phyloP scores from a whole-genome alignment of 2,113 vertebrate species.

The Narcine bancroftii region DNA sequence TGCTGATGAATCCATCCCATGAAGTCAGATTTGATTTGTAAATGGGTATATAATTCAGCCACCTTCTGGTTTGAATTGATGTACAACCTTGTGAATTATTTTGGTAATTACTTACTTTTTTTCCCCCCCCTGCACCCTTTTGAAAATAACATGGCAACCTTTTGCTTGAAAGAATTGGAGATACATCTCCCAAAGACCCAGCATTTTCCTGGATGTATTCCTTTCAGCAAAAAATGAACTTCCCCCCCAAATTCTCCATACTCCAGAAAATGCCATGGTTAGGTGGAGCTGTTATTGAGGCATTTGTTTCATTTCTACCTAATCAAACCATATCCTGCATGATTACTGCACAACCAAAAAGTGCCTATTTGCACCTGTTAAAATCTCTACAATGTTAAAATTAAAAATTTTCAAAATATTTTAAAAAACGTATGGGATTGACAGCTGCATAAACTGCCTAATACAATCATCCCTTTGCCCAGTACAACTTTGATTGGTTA shows the following conservation, averaged over 20 bases:
- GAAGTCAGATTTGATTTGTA: background rate
- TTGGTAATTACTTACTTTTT: background rate
- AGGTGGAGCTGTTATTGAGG: background rate
- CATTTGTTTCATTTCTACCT: background rate
- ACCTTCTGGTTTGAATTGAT: background rate
- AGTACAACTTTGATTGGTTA: background rate
- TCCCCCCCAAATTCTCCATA: background rate
- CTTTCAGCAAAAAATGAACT: background rate
- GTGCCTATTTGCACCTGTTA: background rate
- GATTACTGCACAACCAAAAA: background rate
- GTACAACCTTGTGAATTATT: background rate
- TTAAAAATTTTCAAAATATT: background rate
- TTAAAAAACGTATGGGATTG: background rate
- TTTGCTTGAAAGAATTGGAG: too few relatives aligned
- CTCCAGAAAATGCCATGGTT: background rate
- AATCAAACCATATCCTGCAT: background rate
- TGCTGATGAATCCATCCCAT: background rate
- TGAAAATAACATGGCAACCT: background rate
- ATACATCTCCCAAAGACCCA: background rate
- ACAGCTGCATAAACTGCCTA: background rate
- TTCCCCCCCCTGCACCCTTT: background rate
- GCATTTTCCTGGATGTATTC: slow-evolving; percentile 13
- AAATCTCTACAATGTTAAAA: slow-evolving; percentile 2
- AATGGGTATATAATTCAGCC: background rate
- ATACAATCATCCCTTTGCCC: background rate